A percentile compares a stretch with the other conserved stretches of the same genome.
These are phyloP conservation scores for Callaeas wilsoni DNA, from an alignment of 2,113 vertebrate species.

Conservation along the genomic window DNA sequence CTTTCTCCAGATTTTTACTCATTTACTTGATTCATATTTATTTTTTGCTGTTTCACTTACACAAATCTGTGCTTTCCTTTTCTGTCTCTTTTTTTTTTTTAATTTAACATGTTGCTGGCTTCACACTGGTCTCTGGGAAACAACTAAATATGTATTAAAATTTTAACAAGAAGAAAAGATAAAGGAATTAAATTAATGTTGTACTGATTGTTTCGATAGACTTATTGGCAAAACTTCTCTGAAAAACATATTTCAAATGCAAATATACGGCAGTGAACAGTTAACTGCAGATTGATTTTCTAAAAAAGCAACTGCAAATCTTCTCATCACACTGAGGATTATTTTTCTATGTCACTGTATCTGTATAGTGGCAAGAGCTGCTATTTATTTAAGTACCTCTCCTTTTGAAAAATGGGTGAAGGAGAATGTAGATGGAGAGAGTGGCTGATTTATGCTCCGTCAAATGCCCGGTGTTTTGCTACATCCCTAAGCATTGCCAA, in stretches of 20 bases:
- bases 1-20: neutral
- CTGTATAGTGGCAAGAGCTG: neutral
- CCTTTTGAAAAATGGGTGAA: neutral
- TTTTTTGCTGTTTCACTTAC: neutral
- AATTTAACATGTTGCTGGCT: neutral
- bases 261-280: neutral
- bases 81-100: neutral
- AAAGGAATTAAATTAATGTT: neutral
- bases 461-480: neutral
- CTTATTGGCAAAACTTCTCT: neutral
- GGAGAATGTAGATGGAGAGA: neutral
- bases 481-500: neutral
- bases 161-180: neutral
- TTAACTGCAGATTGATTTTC: neutral
- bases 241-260: neutral
- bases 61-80: neutral
- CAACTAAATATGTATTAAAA: neutral
- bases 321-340: neutral
- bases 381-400: constrained; percentile 14
- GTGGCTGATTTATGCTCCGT: neutral
- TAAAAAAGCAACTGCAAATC: neutral
- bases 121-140: neutral
- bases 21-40: neutral
- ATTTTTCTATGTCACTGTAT: neutral
- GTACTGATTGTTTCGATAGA: neutral